A percentile compares a stretch with the other conserved stretches of the same genome.
Evolutionary conservation across 2,113 vertebrate genomes (phyloP).

Genomic region (Macquaria australasica): DNA sequence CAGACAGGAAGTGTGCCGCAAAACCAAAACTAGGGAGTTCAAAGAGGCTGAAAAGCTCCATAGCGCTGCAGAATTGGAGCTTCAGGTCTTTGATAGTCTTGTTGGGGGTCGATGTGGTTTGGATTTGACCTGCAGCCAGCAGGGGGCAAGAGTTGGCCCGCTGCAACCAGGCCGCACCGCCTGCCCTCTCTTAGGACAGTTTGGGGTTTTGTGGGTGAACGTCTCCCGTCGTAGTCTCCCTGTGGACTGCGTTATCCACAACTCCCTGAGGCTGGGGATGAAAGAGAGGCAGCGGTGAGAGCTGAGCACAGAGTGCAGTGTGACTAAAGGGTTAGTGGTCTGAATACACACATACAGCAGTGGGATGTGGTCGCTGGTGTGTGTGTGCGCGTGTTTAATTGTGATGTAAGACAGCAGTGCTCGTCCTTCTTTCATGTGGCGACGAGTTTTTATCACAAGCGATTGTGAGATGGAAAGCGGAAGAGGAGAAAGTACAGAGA

Average conservation of each 20-base stretch:
- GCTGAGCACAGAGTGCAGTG: constrained; percentile 24
- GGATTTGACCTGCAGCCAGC: constrained; percentile 25
- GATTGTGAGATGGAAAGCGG: constrained; percentile 10
- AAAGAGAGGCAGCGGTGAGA: constrained; percentile 35
- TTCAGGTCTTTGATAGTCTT: not conserved
- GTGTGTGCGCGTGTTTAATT: constrained; percentile 37
- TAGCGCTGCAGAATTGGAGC: not conserved
- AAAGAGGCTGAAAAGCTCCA: not conserved
- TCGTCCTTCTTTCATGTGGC: constrained; percentile 53
- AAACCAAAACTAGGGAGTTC: no score
- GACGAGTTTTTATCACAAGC: constrained; percentile 45
- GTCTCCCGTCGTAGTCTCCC: constrained; percentile 18
- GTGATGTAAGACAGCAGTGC: constrained; percentile 31
- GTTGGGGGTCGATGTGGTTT: not conserved
- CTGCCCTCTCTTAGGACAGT: not conserved
- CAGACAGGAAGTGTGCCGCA: not conserved
- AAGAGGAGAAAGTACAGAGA: not conserved
- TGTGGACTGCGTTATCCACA: constrained; percentile 62
- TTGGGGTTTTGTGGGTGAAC: constrained; percentile 36
- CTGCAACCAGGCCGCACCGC: not conserved
- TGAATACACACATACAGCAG: constrained; percentile 26
- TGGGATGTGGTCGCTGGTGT: constrained; percentile 11
- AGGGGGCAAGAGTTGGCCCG: constrained; percentile 20
- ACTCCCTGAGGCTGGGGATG: constrained; percentile 47
- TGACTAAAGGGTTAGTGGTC: constrained; percentile 59